Conservation (phyloP, 2,113 vertebrate species). For the Conger conger region DNA sequence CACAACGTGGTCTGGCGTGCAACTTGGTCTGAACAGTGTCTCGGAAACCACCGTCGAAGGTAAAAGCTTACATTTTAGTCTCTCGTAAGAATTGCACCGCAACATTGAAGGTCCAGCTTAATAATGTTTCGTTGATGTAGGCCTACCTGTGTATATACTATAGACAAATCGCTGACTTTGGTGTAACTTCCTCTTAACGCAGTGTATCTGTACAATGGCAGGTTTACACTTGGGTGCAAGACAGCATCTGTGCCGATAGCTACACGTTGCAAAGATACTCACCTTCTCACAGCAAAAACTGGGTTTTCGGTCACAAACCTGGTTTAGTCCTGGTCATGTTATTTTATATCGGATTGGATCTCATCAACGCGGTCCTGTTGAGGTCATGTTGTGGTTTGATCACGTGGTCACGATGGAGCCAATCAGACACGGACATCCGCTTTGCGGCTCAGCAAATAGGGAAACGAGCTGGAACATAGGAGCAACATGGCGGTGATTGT, state of each 20-base stretch:
- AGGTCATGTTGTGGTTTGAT: background rate
- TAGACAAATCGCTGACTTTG: too few relatives aligned
- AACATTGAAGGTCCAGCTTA: background rate
- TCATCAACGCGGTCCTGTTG: background rate
- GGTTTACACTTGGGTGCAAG: too few relatives aligned
- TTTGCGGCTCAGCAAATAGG: slow-evolving; percentile 7
- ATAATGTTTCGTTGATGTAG: background rate
- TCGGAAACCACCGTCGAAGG: background rate
- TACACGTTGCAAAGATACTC: too few relatives aligned
- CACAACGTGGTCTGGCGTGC: too few relatives aligned
- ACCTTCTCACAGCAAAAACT: too few relatives aligned
- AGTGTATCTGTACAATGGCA: too few relatives aligned
- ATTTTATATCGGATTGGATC: background rate
- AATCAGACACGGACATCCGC: slow-evolving; percentile 33
- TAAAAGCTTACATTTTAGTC: background rate
- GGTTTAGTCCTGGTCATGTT: too few relatives aligned
- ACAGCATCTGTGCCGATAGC: too few relatives aligned
- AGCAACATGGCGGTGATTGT: slow-evolving; percentile 30
- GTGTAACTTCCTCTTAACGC: too few relatives aligned
- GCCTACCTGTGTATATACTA: background rate
- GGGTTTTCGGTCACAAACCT: too few relatives aligned
- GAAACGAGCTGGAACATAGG: background rate
- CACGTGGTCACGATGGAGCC: slow-evolving; percentile 28
- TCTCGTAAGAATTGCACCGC: background rate
- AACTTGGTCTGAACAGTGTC: background rate